Evolutionary conservation across 2,888 invertebrate genomes (phyloP).

Genomic region (Agriopis marginaria): DNA sequence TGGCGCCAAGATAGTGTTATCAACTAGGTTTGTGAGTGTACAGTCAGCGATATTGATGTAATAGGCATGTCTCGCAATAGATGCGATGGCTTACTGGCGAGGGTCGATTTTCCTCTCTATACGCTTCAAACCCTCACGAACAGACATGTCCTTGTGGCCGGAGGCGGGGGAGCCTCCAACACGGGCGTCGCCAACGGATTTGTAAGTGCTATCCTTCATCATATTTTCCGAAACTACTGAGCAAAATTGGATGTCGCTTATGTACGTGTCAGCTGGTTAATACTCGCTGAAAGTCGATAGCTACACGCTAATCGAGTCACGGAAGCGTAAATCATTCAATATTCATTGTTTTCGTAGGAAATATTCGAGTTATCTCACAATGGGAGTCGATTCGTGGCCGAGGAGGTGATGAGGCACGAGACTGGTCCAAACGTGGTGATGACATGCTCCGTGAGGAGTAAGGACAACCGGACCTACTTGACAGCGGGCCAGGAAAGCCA

Average conservation of each 20-base stretch:
- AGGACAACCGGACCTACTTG: constrained; percentile 91
- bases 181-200: constrained; percentile 99
- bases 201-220: constrained; percentile 87
- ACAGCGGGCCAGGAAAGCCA: constrained; percentile 97
- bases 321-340: constrained; percentile 28
- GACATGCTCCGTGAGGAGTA: constrained; percentile 93
- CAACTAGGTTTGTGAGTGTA: constrained; percentile 50
- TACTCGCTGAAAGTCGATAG: constrained; percentile 41
- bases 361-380: constrained; percentile 96
- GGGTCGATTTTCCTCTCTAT: constrained; percentile 97
- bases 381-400: constrained; percentile 93
- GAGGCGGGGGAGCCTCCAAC: constrained; percentile 98
- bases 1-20: constrained; percentile 59
- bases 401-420: constrained; percentile 95
- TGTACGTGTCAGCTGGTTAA: constrained; percentile 68
- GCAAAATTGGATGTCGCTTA: constrained; percentile 35
- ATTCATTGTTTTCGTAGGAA: constrained; percentile 88
- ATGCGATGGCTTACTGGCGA: constrained; percentile 92
- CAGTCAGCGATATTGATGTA: constrained; percentile 62
- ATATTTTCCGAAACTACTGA: constrained; percentile 24
- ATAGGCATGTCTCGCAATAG: constrained; percentile 79
- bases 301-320: constrained; percentile 31
- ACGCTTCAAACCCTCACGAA: constrained; percentile 95
- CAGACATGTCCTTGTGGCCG: constrained; percentile 97
- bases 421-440: constrained; percentile 96